A percentile compares a stretch with the other conserved stretches of the same genome.
Evolutionary conservation across 2,113 vertebrate genomes (phyloP).

Genomic region (Pedionomus torquatus): DNA sequence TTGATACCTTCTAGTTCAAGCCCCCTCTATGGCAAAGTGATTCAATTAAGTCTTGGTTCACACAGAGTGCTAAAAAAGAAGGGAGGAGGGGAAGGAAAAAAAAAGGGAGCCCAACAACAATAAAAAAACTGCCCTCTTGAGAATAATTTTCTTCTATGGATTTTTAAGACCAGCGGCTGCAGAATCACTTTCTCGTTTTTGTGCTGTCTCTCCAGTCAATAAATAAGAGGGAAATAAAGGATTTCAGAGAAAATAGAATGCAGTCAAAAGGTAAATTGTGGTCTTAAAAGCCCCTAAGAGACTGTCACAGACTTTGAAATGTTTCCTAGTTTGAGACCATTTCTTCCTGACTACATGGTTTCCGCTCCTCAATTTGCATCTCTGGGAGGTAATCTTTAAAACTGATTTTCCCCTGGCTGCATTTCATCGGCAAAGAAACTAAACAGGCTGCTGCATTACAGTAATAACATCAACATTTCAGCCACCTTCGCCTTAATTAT

Average conservation of each 20-base stretch:
- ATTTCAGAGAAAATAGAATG: slow-evolving; percentile 76
- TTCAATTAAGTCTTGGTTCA: slow-evolving; percentile 63
- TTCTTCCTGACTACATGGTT: slow-evolving; percentile 48
- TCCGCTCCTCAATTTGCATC: slow-evolving; percentile 57
- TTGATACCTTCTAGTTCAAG: background rate
- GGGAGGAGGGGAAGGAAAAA: background rate
- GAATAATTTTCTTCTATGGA: slow-evolving; percentile 72
- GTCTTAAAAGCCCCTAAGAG: slow-evolving; percentile 78
- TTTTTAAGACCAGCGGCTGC: slow-evolving; percentile 67
- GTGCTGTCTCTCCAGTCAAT: slow-evolving; percentile 75
- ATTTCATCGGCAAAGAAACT: slow-evolving; percentile 69
- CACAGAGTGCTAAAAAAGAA: background rate
- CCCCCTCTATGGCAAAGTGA: background rate
- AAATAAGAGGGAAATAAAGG: slow-evolving; percentile 79
- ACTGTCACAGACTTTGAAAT: slow-evolving; percentile 59
- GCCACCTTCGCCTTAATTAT: slow-evolving; percentile 76
- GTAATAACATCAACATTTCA: slow-evolving; percentile 71
- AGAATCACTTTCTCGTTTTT: slow-evolving; percentile 67
- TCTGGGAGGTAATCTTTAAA: slow-evolving; percentile 71
- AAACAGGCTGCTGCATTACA: slow-evolving; percentile 68
- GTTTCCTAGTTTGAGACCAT: slow-evolving; percentile 59
- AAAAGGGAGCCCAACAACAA: background rate
- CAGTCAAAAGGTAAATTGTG: slow-evolving; percentile 80
- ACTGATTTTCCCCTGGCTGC: slow-evolving; percentile 70
- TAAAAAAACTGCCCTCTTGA: background rate